Evolutionary conservation across 2,888 invertebrate species (phyloP).

Genomic region (Diarsia brunnea): DNA sequence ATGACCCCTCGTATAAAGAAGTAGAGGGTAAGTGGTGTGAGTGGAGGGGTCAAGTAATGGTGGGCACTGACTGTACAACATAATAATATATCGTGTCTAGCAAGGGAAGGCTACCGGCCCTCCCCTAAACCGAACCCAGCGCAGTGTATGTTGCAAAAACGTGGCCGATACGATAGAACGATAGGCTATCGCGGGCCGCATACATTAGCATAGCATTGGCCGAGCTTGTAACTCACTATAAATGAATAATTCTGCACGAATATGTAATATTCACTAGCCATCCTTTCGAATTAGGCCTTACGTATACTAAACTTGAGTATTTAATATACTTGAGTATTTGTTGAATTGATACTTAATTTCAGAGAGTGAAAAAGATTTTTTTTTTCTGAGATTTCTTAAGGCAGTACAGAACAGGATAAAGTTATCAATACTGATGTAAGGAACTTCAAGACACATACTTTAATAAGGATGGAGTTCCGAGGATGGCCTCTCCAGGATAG

Average conservation of each 20-base stretch:
- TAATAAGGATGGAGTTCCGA: not conserved
- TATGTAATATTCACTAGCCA: conserved; percentile 65
- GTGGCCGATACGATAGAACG: conserved; percentile 54
- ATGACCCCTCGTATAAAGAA: no score
- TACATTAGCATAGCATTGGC: conserved; percentile 77
- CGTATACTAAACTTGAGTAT: not conserved
- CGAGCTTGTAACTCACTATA: conserved; percentile 70
- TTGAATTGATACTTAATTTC: not conserved
- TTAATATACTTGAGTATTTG: not conserved
- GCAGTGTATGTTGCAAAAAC: conserved; percentile 67
- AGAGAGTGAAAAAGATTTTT: not conserved
- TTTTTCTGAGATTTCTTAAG: not conserved
- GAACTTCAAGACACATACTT: not conserved
- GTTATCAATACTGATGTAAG: not conserved
- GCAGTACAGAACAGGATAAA: not conserved
- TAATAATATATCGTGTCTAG: conserved; percentile 3
- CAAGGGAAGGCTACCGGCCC: conserved; percentile 19
- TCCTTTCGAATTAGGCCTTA: conserved; percentile 13
- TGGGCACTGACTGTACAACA: no score
- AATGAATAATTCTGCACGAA: conserved; percentile 75
- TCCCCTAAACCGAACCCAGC: conserved; percentile 24
- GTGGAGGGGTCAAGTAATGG: no score
- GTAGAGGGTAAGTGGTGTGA: no score
- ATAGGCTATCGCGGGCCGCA: conserved; percentile 71
- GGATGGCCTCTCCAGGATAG: no score